phyloP scores from a whole-genome alignment of 2,797 vertebrate genomes.

The Gymnoscopelus microlampas region DNA sequence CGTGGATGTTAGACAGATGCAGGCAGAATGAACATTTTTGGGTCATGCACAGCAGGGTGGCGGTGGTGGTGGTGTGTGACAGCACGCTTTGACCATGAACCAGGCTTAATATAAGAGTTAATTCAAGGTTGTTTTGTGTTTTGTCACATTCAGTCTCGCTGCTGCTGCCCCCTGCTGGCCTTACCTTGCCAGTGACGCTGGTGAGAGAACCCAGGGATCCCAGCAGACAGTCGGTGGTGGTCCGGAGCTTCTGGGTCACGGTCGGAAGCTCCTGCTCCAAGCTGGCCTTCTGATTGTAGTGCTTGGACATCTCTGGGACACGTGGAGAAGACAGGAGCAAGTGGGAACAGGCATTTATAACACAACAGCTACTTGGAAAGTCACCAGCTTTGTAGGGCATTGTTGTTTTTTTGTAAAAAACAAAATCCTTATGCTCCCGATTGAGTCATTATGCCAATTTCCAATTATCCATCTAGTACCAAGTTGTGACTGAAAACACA shows the following conservation, averaged over 20 bases:
- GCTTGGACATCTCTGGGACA: slow-evolving; percentile 90
- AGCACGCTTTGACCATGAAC: no score
- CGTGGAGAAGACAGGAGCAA: slow-evolving; percentile 10
- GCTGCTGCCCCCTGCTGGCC: slow-evolving; percentile 66
- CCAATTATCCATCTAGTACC: no score
- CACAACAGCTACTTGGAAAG: neutral
- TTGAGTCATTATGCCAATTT: no score
- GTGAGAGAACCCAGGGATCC: slow-evolving; percentile 90
- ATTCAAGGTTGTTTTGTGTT: no score
- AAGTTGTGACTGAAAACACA: no score
- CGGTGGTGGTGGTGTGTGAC: no score
- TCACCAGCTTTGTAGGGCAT: neutral
- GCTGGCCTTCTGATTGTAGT: slow-evolving; percentile 93
- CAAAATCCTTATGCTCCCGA: no score
- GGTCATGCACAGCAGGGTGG: no score
- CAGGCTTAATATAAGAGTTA: no score
- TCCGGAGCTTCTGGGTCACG: slow-evolving; percentile 93
- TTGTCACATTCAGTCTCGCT: neutral
- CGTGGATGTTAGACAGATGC: no score
- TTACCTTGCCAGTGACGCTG: slow-evolving; percentile 92
- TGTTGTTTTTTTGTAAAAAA: no score
- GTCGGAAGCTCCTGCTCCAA: slow-evolving; percentile 93
- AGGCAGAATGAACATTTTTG: no score
- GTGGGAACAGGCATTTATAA: slow-evolving; percentile 5
- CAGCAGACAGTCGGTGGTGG: slow-evolving; percentile 95